Conservation (phyloP, 2,113 vertebrate genomes). For the Calypte anna region DNA sequence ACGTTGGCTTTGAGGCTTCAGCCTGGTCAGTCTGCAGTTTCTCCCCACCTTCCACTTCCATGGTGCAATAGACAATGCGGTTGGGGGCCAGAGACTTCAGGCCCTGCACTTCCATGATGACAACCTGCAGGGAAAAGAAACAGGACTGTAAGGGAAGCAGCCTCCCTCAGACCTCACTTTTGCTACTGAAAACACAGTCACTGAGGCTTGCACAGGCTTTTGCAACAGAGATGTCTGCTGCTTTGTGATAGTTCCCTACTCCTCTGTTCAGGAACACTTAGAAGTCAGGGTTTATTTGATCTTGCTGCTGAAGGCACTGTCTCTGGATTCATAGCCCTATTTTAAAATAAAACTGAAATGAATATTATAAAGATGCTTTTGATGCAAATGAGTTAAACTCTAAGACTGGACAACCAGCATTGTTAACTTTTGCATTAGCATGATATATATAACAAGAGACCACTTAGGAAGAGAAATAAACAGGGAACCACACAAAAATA, state of each 20-base stretch:
- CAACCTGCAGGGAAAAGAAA: conserved; percentile 80
- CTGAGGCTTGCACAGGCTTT: neutral
- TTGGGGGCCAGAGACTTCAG: conserved; percentile 96
- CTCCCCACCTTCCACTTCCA: conserved; percentile 98
- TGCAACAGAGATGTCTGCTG: neutral
- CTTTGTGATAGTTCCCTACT: neutral
- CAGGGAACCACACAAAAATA: conserved; percentile 43
- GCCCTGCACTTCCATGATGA: conserved; percentile 97
- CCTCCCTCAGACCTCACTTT: neutral
- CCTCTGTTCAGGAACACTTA: neutral
- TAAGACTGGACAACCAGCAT: neutral
- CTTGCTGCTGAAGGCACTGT: neutral
- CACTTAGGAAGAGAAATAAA: neutral
- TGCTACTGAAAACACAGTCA: neutral
- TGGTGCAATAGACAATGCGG: conserved; percentile 97
- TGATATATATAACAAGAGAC: neutral
- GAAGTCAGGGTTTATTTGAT: neutral
- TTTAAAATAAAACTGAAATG: neutral
- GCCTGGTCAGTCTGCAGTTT: conserved; percentile 98
- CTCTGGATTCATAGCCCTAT: neutral
- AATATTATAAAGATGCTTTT: neutral
- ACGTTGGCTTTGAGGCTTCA: conserved; percentile 97
- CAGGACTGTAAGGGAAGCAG: neutral
- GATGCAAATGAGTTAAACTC: neutral
- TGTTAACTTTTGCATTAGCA: neutral